Evolutionary conservation across 2,113 vertebrate genomes (phyloP), one percentile per base, ranked within the genome.

Genomic region (Hyperopisus bebe): DNA sequence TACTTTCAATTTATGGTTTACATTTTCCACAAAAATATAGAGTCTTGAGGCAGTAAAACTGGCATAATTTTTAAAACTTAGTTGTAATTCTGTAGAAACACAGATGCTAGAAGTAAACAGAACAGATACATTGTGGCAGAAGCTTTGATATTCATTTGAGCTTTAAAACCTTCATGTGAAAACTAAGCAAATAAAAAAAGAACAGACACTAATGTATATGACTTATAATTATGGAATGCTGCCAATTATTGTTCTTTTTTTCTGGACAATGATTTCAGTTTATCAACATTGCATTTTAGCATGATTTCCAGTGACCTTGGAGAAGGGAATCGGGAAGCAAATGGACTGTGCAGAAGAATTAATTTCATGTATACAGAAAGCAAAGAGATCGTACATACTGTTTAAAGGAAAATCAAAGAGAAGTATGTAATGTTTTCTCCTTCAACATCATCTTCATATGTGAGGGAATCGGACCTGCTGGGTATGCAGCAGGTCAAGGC

Each of bases 401-500:
- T 93, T 94, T 91, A 94, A 94, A 94, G 91, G 91, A 91, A 89
- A 87, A 42, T 35, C 13, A 87, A 39, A 85, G 86, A 90, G 86
- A 91, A 86, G 87, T 91, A 92, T 93, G 92, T 91, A 74, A 27
- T 53, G 91, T 93, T 94, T 94, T 93, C 90, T 93, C 92, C 91
- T 95, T 94, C 92, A 90, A 92, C 93, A 91, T 95, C 92, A 93
- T 96, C 92, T 94, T 93, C 91, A 95, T 94, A 94, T 94, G 92
- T 92, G 87, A 91, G 91, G 91, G 92, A 92, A 92, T 92, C 90
- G 74, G 91, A 44, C 92, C 93, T 92, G 31, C 91, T 91, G 94
- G 92, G 90, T 91, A 88, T 92, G 91, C 95, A 94, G 93, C 94
- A 93, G 94, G 93, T 94, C 94, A 95, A 92, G 92, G 91, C 91